Base-by-base conservation (phyloP, 2,797 vertebrate species). In the Philypnodon macrostomus region DNA sequence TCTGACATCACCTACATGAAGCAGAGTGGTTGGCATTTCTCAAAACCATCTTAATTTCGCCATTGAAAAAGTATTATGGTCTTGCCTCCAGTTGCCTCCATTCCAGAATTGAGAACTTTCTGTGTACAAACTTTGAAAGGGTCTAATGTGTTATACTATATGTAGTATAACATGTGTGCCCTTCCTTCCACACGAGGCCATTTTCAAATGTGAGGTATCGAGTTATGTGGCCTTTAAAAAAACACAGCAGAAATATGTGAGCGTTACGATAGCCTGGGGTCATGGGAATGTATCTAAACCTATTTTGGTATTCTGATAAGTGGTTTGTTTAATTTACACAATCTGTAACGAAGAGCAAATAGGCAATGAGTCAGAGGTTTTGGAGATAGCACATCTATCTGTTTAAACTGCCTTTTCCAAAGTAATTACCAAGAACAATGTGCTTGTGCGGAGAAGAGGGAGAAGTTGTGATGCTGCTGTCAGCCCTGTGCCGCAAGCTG, bases 401-500 rank as follows among this genome's bases (percentile, higher is more conserved):
- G 34, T 52, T 52, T 39, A 19, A 47, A 19, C 18, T 36, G 50
- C 59, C 55, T 46, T 35, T n/a, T 46, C 33, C 41, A 26, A 30
- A 18, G 60, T 54, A 70, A 72, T 77, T 53, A 69, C 26, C 49
- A 53, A 67, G 60, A 61, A 53, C 58, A 66, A 41, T 62, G 52
- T 48, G 57, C 39, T 47, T n/a, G n/a, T 4, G 2, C 9, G 1
- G 44, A 34, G 63, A 39, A 8, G 38, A 58, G 47, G 58, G 39
- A 47, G 39, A 58, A 70, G 52, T 41, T 53, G 58, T 21, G 54
- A 47, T 36, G 54, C 33, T 4, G 2, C 45, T 67, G 63, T 70
- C 69, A 72, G 56, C 40, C 54, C 32, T 36, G 7, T 16, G 35
- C 58, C 16, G 47, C 26, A 27, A 57, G 58, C 23, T 24, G 37